Evolutionary conservation across 2,113 vertebrate genomes (phyloP).

Genomic region (Candoia aspera): DNA sequence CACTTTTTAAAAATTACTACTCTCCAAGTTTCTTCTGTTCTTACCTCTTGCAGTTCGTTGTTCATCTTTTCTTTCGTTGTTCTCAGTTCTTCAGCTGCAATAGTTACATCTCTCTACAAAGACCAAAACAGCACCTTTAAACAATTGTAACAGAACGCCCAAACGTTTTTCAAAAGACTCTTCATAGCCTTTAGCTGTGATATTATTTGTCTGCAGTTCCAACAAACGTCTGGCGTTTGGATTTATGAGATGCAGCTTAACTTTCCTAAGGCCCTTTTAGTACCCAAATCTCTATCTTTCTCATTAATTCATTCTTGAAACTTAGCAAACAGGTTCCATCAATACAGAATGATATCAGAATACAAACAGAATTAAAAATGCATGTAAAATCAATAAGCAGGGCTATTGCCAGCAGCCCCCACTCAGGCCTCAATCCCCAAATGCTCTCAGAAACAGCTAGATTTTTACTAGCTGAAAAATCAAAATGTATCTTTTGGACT

Average conservation of each 20-base stretch:
- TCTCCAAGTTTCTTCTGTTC: conserved; percentile 8
- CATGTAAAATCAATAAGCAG: not conserved
- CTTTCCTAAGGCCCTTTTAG: not conserved
- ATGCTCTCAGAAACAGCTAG: not conserved
- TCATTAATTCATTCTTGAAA: not conserved
- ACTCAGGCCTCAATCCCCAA: not conserved
- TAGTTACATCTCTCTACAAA: conserved; percentile 69
- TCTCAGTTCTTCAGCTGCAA: conserved; percentile 75
- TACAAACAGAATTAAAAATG: not conserved
- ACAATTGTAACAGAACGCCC: not conserved
- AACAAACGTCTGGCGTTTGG: not conserved
- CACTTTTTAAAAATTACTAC: not conserved
- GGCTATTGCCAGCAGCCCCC: not conserved
- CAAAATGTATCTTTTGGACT: not conserved
- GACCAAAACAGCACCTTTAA: not conserved
- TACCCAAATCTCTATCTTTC: not conserved
- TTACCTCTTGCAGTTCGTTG: conserved; percentile 75
- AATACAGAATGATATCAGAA: not conserved
- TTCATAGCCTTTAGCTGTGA: not conserved
- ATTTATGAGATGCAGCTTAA: not conserved
- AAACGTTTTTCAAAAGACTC: not conserved
- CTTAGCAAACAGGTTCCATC: not conserved
- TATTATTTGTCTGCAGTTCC: not conserved
- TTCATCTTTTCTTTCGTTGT: conserved; percentile 72
- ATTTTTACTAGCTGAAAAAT: not conserved